phyloP scores from a whole-genome alignment of 2,888 invertebrate genomes.

The Gryllus longicercus region DNA sequence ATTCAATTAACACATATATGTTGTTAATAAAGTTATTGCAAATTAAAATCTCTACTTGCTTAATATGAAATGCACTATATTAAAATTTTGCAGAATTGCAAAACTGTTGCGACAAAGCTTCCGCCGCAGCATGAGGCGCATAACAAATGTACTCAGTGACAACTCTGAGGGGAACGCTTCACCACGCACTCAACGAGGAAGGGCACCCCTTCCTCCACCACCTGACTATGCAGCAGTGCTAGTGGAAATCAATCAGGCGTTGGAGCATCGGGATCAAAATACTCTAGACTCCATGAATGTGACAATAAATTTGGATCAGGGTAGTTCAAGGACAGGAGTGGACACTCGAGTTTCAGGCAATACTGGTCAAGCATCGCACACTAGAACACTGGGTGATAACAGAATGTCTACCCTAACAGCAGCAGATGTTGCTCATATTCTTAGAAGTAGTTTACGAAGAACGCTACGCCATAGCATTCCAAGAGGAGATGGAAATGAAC shows the following conservation, averaged over 20 bases:
- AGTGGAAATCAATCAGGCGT: constrained; percentile 56
- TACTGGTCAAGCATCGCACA: neutral
- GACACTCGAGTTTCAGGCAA: neutral
- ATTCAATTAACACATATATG: no score
- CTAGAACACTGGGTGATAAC: constrained; percentile 35
- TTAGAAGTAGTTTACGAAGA: constrained; percentile 57
- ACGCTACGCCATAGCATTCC: constrained; percentile 34
- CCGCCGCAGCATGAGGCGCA: constrained; percentile 70
- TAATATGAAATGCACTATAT: constrained; percentile 19
- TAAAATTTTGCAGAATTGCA: constrained; percentile 55
- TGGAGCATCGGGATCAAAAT: constrained; percentile 35
- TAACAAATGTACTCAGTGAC: constrained; percentile 55
- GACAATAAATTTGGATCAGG: constrained; percentile 30
- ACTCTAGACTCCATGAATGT: constrained; percentile 27
- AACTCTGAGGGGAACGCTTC: constrained; percentile 43
- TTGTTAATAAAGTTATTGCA: neutral
- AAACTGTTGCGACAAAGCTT: constrained; percentile 73
- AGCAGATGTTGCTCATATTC: constrained; percentile 56
- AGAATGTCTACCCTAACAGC: constrained; percentile 52
- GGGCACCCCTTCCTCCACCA: constrained; percentile 49
- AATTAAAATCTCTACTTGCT: neutral
- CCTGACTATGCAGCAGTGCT: constrained; percentile 62
- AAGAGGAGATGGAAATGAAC: neutral
- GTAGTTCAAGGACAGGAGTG: constrained; percentile 34
- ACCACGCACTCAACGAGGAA: constrained; percentile 32